A percentile compares a stretch with the other conserved stretches of the same genome.
Conservation (phyloP, 2,888 invertebrate species). For the Parnassius orleans region DNA sequence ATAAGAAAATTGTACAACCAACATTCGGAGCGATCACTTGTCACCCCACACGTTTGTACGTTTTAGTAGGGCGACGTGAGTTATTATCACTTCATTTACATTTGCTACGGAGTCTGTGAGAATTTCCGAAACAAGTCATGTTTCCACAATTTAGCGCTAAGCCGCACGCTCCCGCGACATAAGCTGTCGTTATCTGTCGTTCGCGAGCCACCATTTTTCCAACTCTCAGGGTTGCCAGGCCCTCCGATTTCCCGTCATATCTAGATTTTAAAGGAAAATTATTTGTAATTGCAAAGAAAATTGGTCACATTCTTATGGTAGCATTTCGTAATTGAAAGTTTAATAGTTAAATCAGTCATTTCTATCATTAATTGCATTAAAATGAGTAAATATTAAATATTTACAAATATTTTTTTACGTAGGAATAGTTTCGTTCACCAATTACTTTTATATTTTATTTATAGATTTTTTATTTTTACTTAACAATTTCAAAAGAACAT, state of each 20-base stretch:
- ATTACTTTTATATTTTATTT: too few relatives aligned
- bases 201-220: slow-evolving; percentile 45
- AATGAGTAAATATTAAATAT: too few relatives aligned
- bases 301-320: too few relatives aligned
- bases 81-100: slow-evolving; percentile 51
- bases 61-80: slow-evolving; percentile 14
- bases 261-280: too few relatives aligned
- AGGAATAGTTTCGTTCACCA: too few relatives aligned
- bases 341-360: too few relatives aligned
- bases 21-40: neutral
- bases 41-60: slow-evolving; percentile 4
- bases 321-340: too few relatives aligned
- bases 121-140: slow-evolving; percentile 59
- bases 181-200: slow-evolving; percentile 60
- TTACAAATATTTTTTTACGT: too few relatives aligned
- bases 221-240: slow-evolving; percentile 34
- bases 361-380: too few relatives aligned
- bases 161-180: slow-evolving; percentile 43
- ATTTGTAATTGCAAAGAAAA: too few relatives aligned
- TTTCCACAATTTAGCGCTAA: slow-evolving; percentile 58
- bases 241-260: neutral
- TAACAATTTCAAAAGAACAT: too few relatives aligned
- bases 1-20: neutral
- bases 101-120: slow-evolving; percentile 36
- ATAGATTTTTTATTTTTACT: too few relatives aligned